phyloP scores from a whole-genome alignment of 2,113 vertebrate species.

The Coryphaenoides rupestris region DNA sequence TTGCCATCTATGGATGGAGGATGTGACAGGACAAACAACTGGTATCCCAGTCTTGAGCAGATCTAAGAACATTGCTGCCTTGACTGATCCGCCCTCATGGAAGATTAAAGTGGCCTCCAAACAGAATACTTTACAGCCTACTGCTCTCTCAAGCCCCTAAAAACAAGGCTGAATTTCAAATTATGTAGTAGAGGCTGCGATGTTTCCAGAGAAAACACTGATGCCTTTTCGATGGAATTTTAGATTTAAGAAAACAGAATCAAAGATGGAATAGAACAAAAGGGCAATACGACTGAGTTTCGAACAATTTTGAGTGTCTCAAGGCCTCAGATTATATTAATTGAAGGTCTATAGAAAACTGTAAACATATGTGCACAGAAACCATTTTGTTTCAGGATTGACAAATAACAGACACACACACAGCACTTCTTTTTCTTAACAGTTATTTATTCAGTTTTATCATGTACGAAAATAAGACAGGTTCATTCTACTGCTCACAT shows the following conservation, averaged over 20 bases:
- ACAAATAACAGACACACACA: not conserved
- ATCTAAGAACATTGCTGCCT: slow-evolving; percentile 8
- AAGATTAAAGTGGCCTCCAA: slow-evolving; percentile 39
- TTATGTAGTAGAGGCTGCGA: too few relatives aligned
- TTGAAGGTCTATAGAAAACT: not conserved
- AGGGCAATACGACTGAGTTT: too few relatives aligned
- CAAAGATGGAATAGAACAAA: too few relatives aligned
- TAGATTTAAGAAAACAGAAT: too few relatives aligned
- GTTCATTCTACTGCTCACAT: slow-evolving; percentile 66
- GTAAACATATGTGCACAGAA: not conserved
- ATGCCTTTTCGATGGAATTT: too few relatives aligned
- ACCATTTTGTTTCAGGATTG: not conserved
- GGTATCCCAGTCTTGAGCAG: slow-evolving; percentile 8
- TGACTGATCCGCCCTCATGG: slow-evolving; percentile 30
- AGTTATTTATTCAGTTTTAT: slow-evolving; percentile 67
- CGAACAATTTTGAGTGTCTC: too few relatives aligned
- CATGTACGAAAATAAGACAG: slow-evolving; percentile 77
- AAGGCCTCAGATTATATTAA: too few relatives aligned
- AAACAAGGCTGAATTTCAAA: slow-evolving; percentile 5
- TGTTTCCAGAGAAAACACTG: too few relatives aligned
- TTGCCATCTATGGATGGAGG: too few relatives aligned
- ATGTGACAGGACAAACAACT: slow-evolving; percentile 18
- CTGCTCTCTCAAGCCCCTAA: not conserved
- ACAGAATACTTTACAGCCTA: slow-evolving; percentile 29
- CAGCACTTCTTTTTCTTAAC: slow-evolving; percentile 40